Evolutionary conservation across 2,797 vertebrate species (phyloP).

Genomic region (Amphiprion clarkii): DNA sequence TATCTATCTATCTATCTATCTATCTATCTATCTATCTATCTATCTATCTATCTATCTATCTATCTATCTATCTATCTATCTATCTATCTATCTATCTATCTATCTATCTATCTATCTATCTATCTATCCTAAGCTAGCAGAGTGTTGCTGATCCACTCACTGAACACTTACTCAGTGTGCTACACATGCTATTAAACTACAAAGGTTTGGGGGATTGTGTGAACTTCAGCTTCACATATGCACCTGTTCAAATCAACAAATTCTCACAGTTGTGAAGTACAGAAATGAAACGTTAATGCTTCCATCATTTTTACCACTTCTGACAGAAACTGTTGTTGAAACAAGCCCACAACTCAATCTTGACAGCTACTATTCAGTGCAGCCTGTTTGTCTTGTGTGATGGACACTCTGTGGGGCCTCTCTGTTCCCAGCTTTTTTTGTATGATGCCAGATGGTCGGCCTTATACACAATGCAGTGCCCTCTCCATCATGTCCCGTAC

Average conservation of each 20-base stretch:
- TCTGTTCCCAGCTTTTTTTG: constrained; percentile 49
- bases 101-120: too few species aligned
- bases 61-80: too few species aligned
- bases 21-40: too few species aligned
- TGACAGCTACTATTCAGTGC: constrained; percentile 30
- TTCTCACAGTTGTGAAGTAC: not conserved
- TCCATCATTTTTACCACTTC: constrained; percentile 1
- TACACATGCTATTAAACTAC: too few species aligned
- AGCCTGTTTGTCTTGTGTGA: constrained; percentile 44
- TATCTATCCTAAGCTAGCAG: too few species aligned
- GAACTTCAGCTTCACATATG: not conserved
- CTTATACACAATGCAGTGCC: constrained; percentile 66
- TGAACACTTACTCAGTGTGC: too few species aligned
- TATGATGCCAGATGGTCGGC: constrained; percentile 76
- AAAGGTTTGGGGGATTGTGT: too few species aligned
- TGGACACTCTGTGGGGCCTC: constrained; percentile 54
- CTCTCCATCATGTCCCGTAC: constrained; percentile 54
- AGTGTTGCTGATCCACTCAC: too few species aligned
- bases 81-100: too few species aligned
- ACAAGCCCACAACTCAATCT: constrained; percentile 41
- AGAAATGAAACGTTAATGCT: constrained; percentile 19
- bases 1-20: too few species aligned
- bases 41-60: too few species aligned
- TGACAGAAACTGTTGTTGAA: constrained; percentile 24
- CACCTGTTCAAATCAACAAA: constrained; percentile 11